Evolutionary conservation across 2,113 vertebrate genomes (phyloP), one percentile per base, ranked within the genome.

Genomic region (Protobothrops mucrosquamatus): DNA sequence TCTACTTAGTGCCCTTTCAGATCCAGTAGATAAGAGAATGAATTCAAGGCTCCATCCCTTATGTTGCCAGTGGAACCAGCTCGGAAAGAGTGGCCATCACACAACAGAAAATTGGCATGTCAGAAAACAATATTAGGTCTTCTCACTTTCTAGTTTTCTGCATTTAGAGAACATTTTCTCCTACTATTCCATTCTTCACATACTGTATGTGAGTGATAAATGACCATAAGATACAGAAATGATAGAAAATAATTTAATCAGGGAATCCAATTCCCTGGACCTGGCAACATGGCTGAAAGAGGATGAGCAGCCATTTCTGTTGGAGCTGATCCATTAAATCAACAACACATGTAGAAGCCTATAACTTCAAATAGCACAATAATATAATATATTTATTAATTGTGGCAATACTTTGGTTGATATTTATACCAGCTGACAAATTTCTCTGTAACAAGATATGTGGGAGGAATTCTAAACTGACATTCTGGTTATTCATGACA

Each of bases 401-500:
- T 85, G 87, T 85, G 85, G 74, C 12, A 61, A 55, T 59, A 0
- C 69, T 52, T 0, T 0, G 43, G 46, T 15, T n/a, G 29, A 64
- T 91, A 34, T 55, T 92, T 34, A 10, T 6, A 74, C 3, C 34
- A 0, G 46, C 0, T 20, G 29, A 14, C 24, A 22, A 10, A 81
- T 51, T 89, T 88, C 91, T 85, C 34, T 69, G 43, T 88, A 88
- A 59, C 1, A 92, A 93, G 0, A 94, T 87, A 92, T 89, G 88
- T 1, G 81, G 94, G 23, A n/a, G 88, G 24, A 56, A 39, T 54
- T 89, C 0, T 6, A 85, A 92, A 26, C 0, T 26, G 93, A n/a
- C 20, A 87, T 87, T 92, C 86, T 59, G 85, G 22, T 7, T 4
- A 85, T 91, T 59, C 51, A 22, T 0, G 74, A 64, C 92, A 86